Base-by-base conservation (phyloP, 1,140 invertebrate species). In the Lineus longissimus region DNA sequence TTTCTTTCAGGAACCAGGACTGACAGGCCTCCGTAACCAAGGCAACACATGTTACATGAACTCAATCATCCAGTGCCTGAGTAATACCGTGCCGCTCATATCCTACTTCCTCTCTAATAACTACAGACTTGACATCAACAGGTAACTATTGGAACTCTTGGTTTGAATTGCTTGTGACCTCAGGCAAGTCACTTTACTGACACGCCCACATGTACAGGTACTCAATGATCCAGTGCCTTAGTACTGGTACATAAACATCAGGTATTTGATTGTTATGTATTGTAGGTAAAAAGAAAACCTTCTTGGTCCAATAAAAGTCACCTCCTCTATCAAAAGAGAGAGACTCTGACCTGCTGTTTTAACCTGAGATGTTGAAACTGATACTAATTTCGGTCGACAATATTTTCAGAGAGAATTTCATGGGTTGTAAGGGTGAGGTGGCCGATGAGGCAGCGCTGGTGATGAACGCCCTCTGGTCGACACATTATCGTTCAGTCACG, bases 11-110 rank as follows among this genome's bases (percentile, higher is more conserved):
- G 61, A 36, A 33, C 22, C 9, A 63, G 70, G 73, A 25, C 41
- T 73, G 55, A 82, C 90, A 7, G 91, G 91, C 0, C 81, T 93
- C 1, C 82, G 86, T 2, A 94, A 93, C 82, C 77, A 92, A 22
- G 91, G 91, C 15, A 93, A 93, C 69, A 92, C 91, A 0, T 93
- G 91, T 76, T 93, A 92, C 66, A 90, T 92, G 89, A 93, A 93
- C 72, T 86, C 70, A 73, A 89, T 91, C 81, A 86, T 81, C 83
- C 88, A 74, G 86, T 84, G 91, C 6, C 83, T 93, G 15, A 89
- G 88, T 71, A 90, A 92, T 74, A 92, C 91, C 0, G 83, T 84
- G 0, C 84, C 86, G n/a, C 79, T 95, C 22, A 85, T 87, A 7
- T 85, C 87, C 19, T 93, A 92, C 79, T 92, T 94, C 64, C 76